phyloP scores from a whole-genome alignment of 2,113 vertebrate genomes.

The Mobula birostris region DNA sequence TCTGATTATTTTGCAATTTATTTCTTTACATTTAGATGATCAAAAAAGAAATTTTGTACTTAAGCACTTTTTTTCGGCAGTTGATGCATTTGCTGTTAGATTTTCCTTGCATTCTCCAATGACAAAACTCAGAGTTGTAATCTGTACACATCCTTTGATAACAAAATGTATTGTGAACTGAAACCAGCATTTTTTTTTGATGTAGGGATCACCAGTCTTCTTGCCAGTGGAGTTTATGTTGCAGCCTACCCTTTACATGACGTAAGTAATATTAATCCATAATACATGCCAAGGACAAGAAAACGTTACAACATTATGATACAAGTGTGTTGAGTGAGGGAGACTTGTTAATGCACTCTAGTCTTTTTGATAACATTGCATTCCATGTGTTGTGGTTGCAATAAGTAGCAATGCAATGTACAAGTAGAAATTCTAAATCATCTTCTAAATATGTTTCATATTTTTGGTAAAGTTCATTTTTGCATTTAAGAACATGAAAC shows the following conservation, averaged over 20 bases:
- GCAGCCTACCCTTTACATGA: conserved; percentile 86
- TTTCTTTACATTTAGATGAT: too few species aligned
- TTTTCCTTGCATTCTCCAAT: not conserved
- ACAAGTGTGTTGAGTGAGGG: not conserved
- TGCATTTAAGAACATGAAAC: too few species aligned
- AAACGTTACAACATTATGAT: not conserved
- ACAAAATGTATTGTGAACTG: not conserved
- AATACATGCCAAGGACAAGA: not conserved
- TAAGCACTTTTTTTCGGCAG: not conserved
- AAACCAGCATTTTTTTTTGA: conserved; percentile 42
- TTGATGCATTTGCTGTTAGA: not conserved
- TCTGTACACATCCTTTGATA: too few species aligned
- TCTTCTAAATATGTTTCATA: too few species aligned
- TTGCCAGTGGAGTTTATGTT: conserved; percentile 81
- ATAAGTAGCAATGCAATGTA: not conserved
- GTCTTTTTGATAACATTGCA: not conserved
- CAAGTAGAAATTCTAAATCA: not conserved
- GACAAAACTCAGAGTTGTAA: too few species aligned
- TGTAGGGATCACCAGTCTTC: conserved; percentile 84
- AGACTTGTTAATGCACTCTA: not conserved
- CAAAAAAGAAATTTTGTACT: not conserved
- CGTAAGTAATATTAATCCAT: conserved; percentile 63
- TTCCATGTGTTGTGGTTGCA: not conserved
- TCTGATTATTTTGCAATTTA: too few species aligned
- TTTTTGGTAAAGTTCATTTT: not conserved